Conservation (phyloP, 1,140 invertebrate genomes). For the Tetramorium parvispinum region DNA sequence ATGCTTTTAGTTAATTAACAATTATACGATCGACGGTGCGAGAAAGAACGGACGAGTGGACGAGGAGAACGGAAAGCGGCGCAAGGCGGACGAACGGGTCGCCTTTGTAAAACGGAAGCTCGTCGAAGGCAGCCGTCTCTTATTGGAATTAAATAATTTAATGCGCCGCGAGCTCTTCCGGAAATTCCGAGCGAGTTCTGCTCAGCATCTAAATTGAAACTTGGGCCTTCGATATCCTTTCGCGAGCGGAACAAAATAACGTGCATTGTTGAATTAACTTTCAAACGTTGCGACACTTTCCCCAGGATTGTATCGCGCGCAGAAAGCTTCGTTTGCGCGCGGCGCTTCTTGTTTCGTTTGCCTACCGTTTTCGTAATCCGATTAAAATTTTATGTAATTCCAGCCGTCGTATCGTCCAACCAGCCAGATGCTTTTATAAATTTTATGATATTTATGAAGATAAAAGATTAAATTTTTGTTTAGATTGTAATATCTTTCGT, state of each 20-base stretch:
- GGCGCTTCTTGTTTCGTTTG: conserved; percentile 35
- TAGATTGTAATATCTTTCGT: neutral
- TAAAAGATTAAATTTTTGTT: conserved; percentile 8
- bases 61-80: neutral
- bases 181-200: conserved; percentile 27
- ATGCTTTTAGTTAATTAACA: conserved; percentile 64
- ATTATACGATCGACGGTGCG: conserved; percentile 24
- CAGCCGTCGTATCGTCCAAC: neutral
- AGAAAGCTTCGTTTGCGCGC: neutral
- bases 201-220: conserved; percentile 62
- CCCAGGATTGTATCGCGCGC: neutral
- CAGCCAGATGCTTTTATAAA: neutral
- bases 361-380: conserved; percentile 24
- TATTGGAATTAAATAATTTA: conserved; percentile 68
- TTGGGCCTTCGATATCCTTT: conserved; percentile 42
- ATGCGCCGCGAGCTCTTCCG: conserved; percentile 52
- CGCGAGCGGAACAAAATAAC: conserved; percentile 24
- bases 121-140: conserved; percentile 15
- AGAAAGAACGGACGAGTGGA: conserved; percentile 3
- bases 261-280: conserved; percentile 49
- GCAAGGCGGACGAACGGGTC: neutral
- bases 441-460: conserved; percentile 7
- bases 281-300: conserved; percentile 18
- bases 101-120: conserved; percentile 46
- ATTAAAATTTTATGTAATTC: conserved; percentile 47